phyloP scores from a whole-genome alignment of 2,113 vertebrate species.

The Scytalopus superciliaris region DNA sequence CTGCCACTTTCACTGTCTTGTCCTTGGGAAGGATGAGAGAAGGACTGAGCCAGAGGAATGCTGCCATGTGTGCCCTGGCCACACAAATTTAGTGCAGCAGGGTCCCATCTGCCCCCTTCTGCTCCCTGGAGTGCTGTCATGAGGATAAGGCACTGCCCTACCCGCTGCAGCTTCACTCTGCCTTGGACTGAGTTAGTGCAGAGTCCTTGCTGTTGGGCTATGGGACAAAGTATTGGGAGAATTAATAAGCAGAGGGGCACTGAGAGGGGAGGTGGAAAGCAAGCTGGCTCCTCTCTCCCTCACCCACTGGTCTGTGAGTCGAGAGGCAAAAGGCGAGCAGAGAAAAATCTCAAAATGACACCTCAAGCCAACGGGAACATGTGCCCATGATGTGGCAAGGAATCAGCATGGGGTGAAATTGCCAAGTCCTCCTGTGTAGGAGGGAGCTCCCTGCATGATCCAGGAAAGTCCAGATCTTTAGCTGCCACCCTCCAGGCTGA shows the following conservation, averaged over 20 bases:
- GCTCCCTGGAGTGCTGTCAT: neutral
- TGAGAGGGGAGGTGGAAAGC: constrained; percentile 4
- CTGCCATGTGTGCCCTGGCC: neutral
- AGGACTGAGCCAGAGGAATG: neutral
- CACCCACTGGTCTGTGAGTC: neutral
- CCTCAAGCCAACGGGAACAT: neutral
- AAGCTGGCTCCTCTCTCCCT: neutral
- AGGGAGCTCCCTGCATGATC: neutral
- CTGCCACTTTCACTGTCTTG: rapidly evolving
- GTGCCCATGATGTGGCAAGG: rapidly evolving
- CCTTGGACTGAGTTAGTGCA: neutral
- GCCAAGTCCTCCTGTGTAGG: neutral
- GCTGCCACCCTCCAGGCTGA: neutral
- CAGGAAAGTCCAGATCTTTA: neutral
- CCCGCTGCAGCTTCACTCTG: neutral
- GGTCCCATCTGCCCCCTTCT: neutral
- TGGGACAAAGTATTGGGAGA: constrained; percentile 18
- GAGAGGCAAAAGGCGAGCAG: neutral
- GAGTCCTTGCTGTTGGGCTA: neutral
- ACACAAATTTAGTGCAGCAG: neutral
- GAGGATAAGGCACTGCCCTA: neutral
- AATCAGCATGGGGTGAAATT: neutral
- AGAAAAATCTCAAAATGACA: neutral
- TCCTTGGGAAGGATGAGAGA: neutral
- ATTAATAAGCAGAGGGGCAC: constrained; percentile 51